Base-by-base conservation (phyloP, 2,113 vertebrate genomes). In the Scomber japonicus region DNA sequence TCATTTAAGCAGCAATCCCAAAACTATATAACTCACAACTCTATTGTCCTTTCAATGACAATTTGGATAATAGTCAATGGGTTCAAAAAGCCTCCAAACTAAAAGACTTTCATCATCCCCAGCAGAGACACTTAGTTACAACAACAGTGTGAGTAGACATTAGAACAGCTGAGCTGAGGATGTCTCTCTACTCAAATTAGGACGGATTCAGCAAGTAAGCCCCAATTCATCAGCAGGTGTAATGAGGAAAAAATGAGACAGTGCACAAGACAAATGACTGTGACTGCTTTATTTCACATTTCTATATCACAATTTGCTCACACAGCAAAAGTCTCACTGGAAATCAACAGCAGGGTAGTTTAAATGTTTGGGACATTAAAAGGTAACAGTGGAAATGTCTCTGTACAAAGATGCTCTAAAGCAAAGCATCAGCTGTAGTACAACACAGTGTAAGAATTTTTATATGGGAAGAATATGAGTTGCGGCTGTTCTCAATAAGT, bases 41-140 rank as follows among this genome's bases (percentile, higher is more conserved):
- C 24, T 15, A 4, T 49, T 16, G 54, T 73, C 56, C 53, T 67
- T 72, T 72, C 60, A 53, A 48, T 51, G n/a, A 27, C 48, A 72
- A 56, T 35, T n/a, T 78, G 62, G 24, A 51, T 19, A 30, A 35
- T 68, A 72, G 57, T 68, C 13, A 11, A 64, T 8, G 16, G 40
- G 45, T 11, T 44, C 55, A 46, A 59, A 57, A 48, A 63, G 12
- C 56, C 63, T 67, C 15, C 0, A 6, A 62, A 54, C 61, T 62
- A 30, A 46, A 40, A 65, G 63, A 63, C 57, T 53, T 71, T 72
- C 40, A 71, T 75, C 80, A 81, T 24, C 14, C 21, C 49, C 78
- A 60, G 30, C 61, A 5, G 24, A 62, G n/a, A 2, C 40, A 16
- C 77, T 77, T 64, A 59, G 31, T 74, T 48, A 11, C 63, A 64